Evolutionary conservation across 2,113 vertebrate species (phyloP).

Genomic region (Eublepharis macularius): DNA sequence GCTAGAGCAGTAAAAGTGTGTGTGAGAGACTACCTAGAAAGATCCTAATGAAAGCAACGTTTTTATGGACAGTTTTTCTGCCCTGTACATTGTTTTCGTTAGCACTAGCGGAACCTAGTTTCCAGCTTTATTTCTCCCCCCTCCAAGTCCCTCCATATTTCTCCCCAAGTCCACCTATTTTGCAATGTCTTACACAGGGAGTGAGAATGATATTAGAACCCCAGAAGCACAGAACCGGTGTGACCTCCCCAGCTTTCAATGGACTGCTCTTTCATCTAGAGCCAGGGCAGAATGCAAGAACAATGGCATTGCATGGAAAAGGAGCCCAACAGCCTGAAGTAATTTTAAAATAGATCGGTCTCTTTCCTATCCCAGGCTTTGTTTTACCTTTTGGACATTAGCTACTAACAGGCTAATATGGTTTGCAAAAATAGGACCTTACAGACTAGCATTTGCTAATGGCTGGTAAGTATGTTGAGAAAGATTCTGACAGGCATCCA

Average conservation of each 20-base stretch:
- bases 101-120: background rate
- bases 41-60: too few species aligned
- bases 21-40: too few species aligned
- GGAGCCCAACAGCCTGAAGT: slow-evolving; percentile 16
- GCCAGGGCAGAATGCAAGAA: slow-evolving; percentile 10
- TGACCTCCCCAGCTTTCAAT: background rate
- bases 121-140: background rate
- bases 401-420: background rate
- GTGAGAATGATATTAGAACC: fast-evolving
- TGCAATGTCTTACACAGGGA: fast-evolving
- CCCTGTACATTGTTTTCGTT: too few species aligned
- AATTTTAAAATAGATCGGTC: slow-evolving; percentile 16
- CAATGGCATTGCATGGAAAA: background rate
- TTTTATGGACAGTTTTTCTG: too few species aligned
- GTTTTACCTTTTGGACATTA: background rate
- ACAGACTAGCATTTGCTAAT: background rate
- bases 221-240: background rate
- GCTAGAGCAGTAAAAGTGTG: too few species aligned
- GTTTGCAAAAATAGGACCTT: slow-evolving; percentile 14
- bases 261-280: fast-evolving
- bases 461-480: background rate
- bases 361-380: slow-evolving; percentile 19
- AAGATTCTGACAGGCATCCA: slow-evolving; percentile 9
- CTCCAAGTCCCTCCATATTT: background rate
- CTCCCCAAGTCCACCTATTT: background rate